Evolutionary conservation across 2,113 vertebrate species (phyloP).

Genomic region (Lipophrys pholis): DNA sequence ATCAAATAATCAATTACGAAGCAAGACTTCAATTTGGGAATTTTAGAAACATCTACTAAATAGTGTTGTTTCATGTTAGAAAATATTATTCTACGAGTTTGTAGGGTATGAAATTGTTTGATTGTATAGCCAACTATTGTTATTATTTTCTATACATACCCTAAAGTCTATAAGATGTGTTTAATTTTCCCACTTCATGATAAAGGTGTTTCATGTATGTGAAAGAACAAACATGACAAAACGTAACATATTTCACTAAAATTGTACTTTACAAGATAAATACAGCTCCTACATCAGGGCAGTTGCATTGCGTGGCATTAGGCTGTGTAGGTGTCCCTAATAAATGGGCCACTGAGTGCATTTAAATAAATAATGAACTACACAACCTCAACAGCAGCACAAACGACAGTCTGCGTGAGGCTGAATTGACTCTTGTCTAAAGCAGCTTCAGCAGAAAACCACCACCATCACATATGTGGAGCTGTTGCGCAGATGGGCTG

Average conservation of each 20-base stretch:
- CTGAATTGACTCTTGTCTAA: not conserved
- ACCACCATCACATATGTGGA: not conserved
- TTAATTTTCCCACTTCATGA: not conserved
- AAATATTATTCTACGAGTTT: too few relatives aligned
- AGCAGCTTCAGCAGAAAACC: not conserved
- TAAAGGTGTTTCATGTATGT: not conserved
- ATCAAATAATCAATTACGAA: too few relatives aligned
- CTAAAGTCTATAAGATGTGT: not conserved
- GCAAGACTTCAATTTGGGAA: too few relatives aligned
- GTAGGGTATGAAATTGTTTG: too few relatives aligned
- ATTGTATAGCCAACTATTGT: too few relatives aligned
- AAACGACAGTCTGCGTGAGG: not conserved
- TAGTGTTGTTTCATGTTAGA: not conserved
- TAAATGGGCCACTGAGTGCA: not conserved
- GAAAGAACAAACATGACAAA: too few relatives aligned
- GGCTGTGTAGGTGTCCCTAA: slow-evolving; percentile 6
- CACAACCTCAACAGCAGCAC: slow-evolving; percentile 1
- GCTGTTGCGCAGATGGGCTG: not conserved
- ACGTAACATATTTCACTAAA: not conserved
- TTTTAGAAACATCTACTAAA: too few relatives aligned
- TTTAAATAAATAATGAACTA: slow-evolving; percentile 18
- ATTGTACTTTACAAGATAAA: not conserved
- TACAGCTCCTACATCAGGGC: not conserved
- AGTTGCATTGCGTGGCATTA: not conserved
- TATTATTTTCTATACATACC: too few relatives aligned